phyloP scores from a whole-genome alignment of 2,113 vertebrate genomes.

The Peromyscus maniculatus region DNA sequence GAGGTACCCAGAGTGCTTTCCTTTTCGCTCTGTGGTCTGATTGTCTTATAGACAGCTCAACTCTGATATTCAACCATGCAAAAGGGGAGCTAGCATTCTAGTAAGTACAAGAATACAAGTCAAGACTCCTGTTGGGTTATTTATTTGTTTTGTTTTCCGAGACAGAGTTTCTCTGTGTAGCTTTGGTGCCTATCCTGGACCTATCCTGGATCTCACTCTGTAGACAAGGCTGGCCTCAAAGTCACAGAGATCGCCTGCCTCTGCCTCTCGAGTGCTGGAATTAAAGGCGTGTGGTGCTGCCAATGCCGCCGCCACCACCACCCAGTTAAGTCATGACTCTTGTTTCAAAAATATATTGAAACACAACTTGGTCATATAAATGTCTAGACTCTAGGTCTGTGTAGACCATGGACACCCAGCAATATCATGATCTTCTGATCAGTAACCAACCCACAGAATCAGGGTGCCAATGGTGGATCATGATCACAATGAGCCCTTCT shows the following conservation, averaged over 20 bases:
- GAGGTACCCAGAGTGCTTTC: background rate
- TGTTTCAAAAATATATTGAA: background rate
- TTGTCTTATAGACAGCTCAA: background rate
- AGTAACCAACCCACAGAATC: background rate
- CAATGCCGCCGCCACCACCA: too few species aligned
- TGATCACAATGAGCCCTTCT: background rate
- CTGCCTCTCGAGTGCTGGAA: too few species aligned
- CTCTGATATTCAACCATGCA: background rate
- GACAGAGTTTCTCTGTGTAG: too few species aligned
- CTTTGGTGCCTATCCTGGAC: too few species aligned
- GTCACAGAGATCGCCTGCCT: too few species aligned
- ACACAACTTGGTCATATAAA: background rate
- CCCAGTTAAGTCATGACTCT: background rate
- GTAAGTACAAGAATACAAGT: background rate
- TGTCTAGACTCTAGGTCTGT: background rate
- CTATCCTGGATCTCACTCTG: too few species aligned
- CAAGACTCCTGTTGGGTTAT: background rate
- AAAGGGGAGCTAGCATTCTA: background rate
- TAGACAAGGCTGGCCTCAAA: too few species aligned
- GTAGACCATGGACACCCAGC: background rate
- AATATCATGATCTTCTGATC: background rate
- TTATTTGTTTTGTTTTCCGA: background rate
- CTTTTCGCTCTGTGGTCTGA: background rate
- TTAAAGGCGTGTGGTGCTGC: too few species aligned
- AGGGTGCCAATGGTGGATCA: background rate